These are phyloP conservation scores for Pungitius pungitius DNA, from an alignment of 2,113 vertebrate genomes.

Conservation along the genomic window DNA sequence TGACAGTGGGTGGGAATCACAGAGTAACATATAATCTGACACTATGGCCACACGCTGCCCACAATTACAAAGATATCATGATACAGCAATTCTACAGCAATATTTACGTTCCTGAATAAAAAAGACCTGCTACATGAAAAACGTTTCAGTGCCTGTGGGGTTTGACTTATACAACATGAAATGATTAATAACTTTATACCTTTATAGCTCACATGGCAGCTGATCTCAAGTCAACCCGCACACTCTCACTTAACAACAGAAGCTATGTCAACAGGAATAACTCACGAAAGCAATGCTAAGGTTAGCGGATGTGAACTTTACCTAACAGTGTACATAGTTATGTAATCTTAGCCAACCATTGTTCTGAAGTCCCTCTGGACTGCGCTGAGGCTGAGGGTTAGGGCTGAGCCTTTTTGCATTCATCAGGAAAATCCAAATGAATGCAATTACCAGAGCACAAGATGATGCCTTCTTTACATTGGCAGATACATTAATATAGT, in stretches of 20 bases:
- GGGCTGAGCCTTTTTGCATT: slow-evolving; percentile 21
- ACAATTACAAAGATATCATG: too few species aligned
- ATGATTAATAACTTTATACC: not conserved
- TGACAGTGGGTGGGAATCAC: too few species aligned
- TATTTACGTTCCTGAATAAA: not conserved
- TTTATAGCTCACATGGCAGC: slow-evolving; percentile 1
- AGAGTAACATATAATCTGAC: too few species aligned
- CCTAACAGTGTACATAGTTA: slow-evolving; percentile 65
- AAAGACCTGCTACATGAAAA: too few species aligned
- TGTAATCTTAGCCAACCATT: slow-evolving; percentile 46
- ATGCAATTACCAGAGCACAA: slow-evolving; percentile 35
- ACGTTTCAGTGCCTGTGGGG: slow-evolving; percentile 1
- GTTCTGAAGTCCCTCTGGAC: slow-evolving; percentile 34
- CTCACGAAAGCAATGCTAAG: slow-evolving; percentile 40
- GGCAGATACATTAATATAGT: slow-evolving; percentile 34
- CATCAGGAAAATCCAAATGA: slow-evolving; percentile 46
- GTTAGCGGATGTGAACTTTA: slow-evolving; percentile 62
- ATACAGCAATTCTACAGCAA: not conserved
- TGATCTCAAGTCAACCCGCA: slow-evolving; percentile 21
- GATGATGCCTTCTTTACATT: slow-evolving; percentile 24
- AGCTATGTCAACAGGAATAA: slow-evolving; percentile 51
- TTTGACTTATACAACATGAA: slow-evolving; percentile 7
- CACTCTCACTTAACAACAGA: slow-evolving; percentile 32
- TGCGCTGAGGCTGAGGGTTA: too few species aligned
- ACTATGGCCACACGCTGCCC: too few species aligned